These are phyloP conservation scores for Propithecus coquereli DNA, from an alignment of 2,113 vertebrate genomes.

Conservation along the genomic window DNA sequence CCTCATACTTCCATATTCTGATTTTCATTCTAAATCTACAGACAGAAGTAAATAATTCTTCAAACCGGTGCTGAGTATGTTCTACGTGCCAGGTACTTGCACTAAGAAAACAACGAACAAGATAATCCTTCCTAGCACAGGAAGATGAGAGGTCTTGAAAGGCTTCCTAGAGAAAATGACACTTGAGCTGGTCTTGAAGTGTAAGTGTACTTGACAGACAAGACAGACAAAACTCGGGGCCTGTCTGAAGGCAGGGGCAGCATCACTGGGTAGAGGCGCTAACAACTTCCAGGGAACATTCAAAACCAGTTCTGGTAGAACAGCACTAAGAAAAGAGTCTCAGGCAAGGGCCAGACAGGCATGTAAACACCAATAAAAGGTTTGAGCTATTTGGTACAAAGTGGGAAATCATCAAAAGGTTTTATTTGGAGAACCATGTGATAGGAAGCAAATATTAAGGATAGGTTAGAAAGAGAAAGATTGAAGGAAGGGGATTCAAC, in stretches of 20 bases:
- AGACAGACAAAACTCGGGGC: not conserved
- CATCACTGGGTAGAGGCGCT: not conserved
- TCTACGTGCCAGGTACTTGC: not conserved
- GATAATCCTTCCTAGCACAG: not conserved
- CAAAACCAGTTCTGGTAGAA: not conserved
- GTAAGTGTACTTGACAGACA: not conserved
- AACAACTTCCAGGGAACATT: not conserved
- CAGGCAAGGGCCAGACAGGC: not conserved
- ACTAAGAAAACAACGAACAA: not conserved
- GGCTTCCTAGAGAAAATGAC: not conserved
- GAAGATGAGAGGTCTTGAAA: not conserved
- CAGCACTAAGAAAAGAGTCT: not conserved
- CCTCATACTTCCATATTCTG: not conserved
- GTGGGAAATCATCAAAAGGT: not conserved
- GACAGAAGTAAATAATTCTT: slow-evolving; percentile 4
- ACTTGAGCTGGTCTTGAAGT: not conserved
- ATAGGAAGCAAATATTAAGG: not conserved
- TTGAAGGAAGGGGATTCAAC: not conserved
- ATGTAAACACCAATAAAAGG: not conserved
- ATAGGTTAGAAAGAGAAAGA: not conserved
- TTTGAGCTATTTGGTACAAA: not conserved
- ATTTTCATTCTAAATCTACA: slow-evolving; percentile 20
- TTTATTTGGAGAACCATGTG: not conserved
- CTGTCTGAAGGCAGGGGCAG: not conserved
- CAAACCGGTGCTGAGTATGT: not conserved